Percentiles rank a stretch among this genome's conserved stretches.
Evolutionary conservation across 2,888 invertebrate genomes (phyloP).

Genomic region (Acanthosepion esculentum): DNA sequence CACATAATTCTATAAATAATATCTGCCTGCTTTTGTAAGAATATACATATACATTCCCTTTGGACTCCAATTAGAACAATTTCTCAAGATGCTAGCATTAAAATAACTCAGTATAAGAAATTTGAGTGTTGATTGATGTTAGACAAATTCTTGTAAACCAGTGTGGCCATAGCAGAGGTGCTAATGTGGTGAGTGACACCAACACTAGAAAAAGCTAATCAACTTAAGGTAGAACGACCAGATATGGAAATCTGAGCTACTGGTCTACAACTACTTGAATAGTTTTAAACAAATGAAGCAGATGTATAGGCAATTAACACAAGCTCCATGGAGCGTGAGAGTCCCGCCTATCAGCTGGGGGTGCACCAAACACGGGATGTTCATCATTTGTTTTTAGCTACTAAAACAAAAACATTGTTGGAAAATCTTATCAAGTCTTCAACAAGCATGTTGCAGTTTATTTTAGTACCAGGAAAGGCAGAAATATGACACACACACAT

Average conservation of each 20-base stretch:
- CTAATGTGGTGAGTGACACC: background rate
- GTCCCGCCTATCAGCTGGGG: background rate
- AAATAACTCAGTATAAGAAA: too few relatives aligned
- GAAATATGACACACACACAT: background rate
- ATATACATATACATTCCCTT: too few relatives aligned
- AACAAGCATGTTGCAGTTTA: background rate
- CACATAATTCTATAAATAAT: too few relatives aligned
- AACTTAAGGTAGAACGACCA: background rate
- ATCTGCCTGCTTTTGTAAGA: too few relatives aligned
- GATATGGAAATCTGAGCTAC: conserved; percentile 18
- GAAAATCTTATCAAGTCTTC: background rate
- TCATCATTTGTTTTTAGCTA: background rate
- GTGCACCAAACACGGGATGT: background rate
- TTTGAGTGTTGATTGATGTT: too few relatives aligned
- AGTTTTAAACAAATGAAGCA: conserved; percentile 33
- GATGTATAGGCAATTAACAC: background rate
- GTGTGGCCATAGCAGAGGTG: background rate
- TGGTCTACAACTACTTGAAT: background rate
- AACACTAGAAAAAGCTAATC: background rate
- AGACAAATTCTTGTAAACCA: too few relatives aligned
- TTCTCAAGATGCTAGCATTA: too few relatives aligned
- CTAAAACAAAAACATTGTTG: background rate
- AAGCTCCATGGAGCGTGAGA: background rate
- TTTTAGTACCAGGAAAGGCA: background rate
- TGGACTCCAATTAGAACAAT: too few relatives aligned